phyloP scores from a whole-genome alignment of 1,140 invertebrate species.

The Pristionchus pacificus region DNA sequence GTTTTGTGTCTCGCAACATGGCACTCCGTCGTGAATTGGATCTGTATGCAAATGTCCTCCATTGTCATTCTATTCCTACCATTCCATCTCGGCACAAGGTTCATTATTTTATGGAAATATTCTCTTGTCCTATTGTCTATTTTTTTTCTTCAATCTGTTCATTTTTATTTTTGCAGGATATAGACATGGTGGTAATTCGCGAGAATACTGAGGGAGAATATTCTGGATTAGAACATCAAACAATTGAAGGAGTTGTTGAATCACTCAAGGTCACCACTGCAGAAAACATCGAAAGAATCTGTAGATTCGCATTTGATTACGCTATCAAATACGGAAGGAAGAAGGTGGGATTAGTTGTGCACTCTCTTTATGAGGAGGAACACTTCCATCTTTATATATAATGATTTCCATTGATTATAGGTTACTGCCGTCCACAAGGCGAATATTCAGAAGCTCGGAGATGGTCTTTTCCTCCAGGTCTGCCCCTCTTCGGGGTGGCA shows the following conservation, averaged over 20 bases:
- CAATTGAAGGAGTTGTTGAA: conserved; percentile 84
- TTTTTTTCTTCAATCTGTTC: not conserved
- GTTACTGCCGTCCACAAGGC: conserved; percentile 97
- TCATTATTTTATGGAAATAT: conserved; percentile 3
- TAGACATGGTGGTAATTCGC: conserved; percentile 86
- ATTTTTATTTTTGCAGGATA: conserved; percentile 64
- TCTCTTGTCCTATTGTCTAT: not conserved
- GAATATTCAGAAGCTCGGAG: conserved; percentile 69
- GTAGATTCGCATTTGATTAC: conserved; percentile 91
- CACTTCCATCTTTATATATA: too few relatives aligned
- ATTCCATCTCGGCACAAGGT: conserved; percentile 73
- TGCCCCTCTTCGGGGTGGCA: not conserved
- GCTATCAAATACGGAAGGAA: conserved; percentile 80
- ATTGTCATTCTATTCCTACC: conserved; percentile 86
- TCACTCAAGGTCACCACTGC: conserved; percentile 88
- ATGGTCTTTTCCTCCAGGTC: conserved; percentile 48
- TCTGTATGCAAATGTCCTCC: conserved; percentile 89
- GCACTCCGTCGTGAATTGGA: conserved; percentile 68
- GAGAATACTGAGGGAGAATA: conserved; percentile 83
- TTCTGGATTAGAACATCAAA: conserved; percentile 93
- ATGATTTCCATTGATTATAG: not conserved
- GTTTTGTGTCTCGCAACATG: conserved; percentile 46
- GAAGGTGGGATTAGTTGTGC: conserved; percentile 61
- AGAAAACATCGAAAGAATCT: conserved; percentile 84
- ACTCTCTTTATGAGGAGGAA: too few relatives aligned